phyloP scores from a whole-genome alignment of 2,888 invertebrate species.

The Athripsodes cinereus region DNA sequence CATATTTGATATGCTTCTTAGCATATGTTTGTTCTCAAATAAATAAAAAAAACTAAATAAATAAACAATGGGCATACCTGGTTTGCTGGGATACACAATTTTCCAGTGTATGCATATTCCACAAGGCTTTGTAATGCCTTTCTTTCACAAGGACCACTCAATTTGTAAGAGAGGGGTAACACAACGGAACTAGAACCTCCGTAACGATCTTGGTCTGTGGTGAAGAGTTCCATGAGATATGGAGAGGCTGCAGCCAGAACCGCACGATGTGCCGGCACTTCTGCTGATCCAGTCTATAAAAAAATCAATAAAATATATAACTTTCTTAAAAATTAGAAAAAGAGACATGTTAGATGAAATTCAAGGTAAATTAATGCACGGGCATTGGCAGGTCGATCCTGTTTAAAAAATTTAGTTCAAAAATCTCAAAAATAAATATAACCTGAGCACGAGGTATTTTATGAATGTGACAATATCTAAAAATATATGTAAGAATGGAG shows the following conservation, averaged over 20 bases:
- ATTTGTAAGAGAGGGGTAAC: conserved; percentile 47
- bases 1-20: too few relatives aligned
- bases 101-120: conserved; percentile 78
- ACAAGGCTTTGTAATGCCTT: conserved; percentile 68
- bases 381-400: too few relatives aligned
- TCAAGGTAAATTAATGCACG: too few relatives aligned
- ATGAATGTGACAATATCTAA: too few relatives aligned
- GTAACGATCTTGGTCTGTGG: conserved; percentile 39
- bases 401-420: too few relatives aligned
- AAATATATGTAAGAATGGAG: too few relatives aligned
- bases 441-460: too few relatives aligned
- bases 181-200: conserved; percentile 23
- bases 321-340: too few relatives aligned
- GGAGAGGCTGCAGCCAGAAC: conserved; percentile 75
- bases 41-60: too few relatives aligned
- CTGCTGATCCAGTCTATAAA: conserved; percentile 58
- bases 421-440: too few relatives aligned
- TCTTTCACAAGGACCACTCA: conserved; percentile 59
- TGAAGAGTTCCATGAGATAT: conserved; percentile 69
- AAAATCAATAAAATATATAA: neutral
- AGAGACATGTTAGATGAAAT: too few relatives aligned
- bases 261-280: conserved; percentile 71
- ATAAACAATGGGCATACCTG: conserved; percentile 38
- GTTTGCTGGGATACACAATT: conserved; percentile 46
- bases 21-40: too few relatives aligned